Evolutionary conservation across 2,888 invertebrate species (phyloP).

Genomic region (Auanema freiburgensis): DNA sequence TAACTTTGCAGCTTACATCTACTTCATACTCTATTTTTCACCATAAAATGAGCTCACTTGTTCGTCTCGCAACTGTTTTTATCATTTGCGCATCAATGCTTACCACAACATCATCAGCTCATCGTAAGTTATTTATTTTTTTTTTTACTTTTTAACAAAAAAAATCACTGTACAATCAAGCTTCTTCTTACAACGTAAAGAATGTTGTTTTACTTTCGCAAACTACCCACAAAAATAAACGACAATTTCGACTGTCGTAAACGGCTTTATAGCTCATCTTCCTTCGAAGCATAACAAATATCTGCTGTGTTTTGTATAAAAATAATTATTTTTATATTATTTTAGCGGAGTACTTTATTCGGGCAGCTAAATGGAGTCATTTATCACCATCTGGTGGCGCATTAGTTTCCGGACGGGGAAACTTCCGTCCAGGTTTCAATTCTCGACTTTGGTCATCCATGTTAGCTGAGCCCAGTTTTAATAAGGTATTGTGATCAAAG

Average conservation of each 20-base stretch:
- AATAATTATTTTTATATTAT: neutral
- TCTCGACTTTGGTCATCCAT: neutral
- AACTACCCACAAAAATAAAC: too few relatives aligned
- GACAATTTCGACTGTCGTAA: neutral
- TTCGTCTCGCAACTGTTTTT: too few relatives aligned
- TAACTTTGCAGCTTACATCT: too few relatives aligned
- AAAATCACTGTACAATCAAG: too few relatives aligned
- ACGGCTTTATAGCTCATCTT: neutral
- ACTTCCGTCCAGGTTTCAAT: conserved; percentile 13
- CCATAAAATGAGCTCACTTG: too few relatives aligned
- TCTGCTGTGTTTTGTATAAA: neutral
- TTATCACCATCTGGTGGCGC: conserved; percentile 8
- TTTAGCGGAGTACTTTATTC: conserved; percentile 9
- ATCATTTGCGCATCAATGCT: too few relatives aligned
- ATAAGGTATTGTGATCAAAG: neutral
- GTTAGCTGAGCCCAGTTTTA: conserved; percentile 7
- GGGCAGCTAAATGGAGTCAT: conserved; percentile 13
- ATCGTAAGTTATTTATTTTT: too few relatives aligned
- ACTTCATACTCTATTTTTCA: too few relatives aligned
- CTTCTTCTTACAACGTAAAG: too few relatives aligned
- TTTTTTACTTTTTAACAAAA: too few relatives aligned
- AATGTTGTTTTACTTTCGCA: too few relatives aligned
- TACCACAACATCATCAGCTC: too few relatives aligned
- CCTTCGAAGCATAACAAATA: conserved; percentile 1
- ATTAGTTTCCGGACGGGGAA: conserved; percentile 12